These are phyloP conservation scores for Hypsopygia costalis DNA, from an alignment of 2,888 invertebrate species.

Conservation along the genomic window DNA sequence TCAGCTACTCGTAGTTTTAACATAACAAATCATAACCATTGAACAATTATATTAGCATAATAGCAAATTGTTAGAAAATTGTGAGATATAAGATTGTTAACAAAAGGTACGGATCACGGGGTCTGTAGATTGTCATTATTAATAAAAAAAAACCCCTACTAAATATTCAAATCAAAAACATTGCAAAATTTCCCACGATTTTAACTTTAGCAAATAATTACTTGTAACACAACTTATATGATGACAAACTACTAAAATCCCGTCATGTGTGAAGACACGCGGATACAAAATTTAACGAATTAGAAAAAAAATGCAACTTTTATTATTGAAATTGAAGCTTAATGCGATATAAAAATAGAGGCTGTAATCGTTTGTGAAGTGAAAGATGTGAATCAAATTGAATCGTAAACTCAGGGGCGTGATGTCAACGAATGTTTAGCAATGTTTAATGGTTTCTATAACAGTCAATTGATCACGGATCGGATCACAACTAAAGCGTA, in stretches of 20 bases:
- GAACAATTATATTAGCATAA: no score
- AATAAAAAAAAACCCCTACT: no score
- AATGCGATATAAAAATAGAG: conserved; percentile 10
- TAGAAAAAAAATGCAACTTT: conserved; percentile 25
- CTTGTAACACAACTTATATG: conserved; percentile 57
- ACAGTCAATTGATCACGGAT: conserved; percentile 74
- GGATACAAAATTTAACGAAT: conserved; percentile 36
- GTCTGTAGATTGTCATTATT: no score
- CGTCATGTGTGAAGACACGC: conserved; percentile 67
- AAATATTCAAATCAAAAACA: no score
- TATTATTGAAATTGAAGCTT: conserved; percentile 16
- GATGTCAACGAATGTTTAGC: conserved; percentile 50
- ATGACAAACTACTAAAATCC: conserved; percentile 70
- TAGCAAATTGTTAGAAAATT: no score
- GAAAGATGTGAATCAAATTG: conserved; percentile 47
- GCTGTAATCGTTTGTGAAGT: conserved; percentile 13
- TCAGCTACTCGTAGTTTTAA: no score
- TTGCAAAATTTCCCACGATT: conserved; percentile 56
- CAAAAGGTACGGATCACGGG: no score
- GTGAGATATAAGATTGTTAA: no score
- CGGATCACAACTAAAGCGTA: conserved; percentile 43
- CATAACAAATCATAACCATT: no score
- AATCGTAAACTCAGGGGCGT: conserved; percentile 67
- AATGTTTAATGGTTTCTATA: conserved; percentile 72
- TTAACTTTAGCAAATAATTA: conserved; percentile 59